These are phyloP conservation scores for Bradypodion ventrale DNA, from an alignment of 2,797 vertebrate genomes.

Conservation along the genomic window DNA sequence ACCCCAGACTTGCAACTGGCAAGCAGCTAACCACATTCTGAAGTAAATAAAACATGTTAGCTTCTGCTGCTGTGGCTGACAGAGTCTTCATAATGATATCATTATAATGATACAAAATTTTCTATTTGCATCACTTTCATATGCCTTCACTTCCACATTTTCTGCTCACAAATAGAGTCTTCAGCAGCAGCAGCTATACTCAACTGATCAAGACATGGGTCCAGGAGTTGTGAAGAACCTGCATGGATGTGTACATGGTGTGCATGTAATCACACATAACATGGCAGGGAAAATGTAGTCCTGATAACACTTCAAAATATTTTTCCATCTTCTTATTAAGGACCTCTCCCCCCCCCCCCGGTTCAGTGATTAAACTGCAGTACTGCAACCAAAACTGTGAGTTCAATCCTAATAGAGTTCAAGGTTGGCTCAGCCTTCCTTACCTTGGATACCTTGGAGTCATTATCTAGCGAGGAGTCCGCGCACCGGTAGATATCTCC, in stretches of 20 bases:
- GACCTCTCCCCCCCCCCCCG: too few relatives aligned
- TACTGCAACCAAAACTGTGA: too few relatives aligned
- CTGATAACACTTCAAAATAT: too few relatives aligned
- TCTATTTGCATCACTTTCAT: background rate
- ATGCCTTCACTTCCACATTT: background rate
- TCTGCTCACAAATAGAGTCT: background rate
- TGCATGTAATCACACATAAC: background rate
- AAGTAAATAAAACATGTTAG: background rate
- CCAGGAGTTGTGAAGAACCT: background rate
- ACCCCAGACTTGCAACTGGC: background rate
- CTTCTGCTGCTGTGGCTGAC: background rate
- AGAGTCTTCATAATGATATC: background rate
- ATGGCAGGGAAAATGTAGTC: background rate
- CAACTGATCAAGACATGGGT: background rate
- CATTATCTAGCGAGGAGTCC: too few relatives aligned
- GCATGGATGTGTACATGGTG: background rate
- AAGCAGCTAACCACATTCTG: background rate
- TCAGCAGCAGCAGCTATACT: too few relatives aligned
- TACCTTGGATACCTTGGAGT: too few relatives aligned
- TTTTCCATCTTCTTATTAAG: too few relatives aligned
- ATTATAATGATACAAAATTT: too few relatives aligned
- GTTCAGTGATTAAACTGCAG: too few relatives aligned
- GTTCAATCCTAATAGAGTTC: too few relatives aligned
- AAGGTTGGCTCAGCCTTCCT: too few relatives aligned
- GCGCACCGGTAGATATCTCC: too few relatives aligned